Evolutionary conservation across 2,888 invertebrate genomes (phyloP), one percentile per base, ranked within the genome.

Genomic region (Stratiomys singularior): DNA sequence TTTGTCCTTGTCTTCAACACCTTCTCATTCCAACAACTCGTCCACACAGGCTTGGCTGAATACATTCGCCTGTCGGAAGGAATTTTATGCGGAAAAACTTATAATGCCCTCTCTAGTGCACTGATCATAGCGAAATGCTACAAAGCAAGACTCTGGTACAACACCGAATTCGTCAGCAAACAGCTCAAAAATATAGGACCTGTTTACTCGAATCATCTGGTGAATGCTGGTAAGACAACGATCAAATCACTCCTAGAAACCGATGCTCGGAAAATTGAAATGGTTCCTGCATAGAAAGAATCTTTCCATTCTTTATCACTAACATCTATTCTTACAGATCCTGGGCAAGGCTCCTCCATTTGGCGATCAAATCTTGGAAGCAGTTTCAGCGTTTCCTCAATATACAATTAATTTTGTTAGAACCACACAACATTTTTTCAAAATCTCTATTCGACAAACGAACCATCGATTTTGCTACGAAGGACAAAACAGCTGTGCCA

Each of bases 101-200:
- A 87, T 85, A 85, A 86, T 76, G 89, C 90, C 0, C 86, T 93
- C 15, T 83, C 92, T 3, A 91, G 90, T 85, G 86, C 93, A 0
- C 85, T 91, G 25, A 86, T 90, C 30, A 87, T 95, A 76, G 87
- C 90, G 5, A 94, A 94, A 87, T 93, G 93, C 83, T 88, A 94
- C 80, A 83, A 87, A 30, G 89, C 92, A 0, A 90, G 89, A 81
- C 86, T 95, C 60, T 95, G 95, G 95, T 93, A 94, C 83, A 91
- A 94, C 84, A 93, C 94, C 0, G 86, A 86, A 1, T 92, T 89
- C 84, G 90, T 94, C 25, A 88, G 91, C 79, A 90, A 91, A 82
- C 94, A 95, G 84, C 85, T 95, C 67, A 90, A 90, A 77, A 92
- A 92, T 64, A 93, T 94, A 79, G 94, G 93, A 0, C 89, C 90